Base-by-base conservation (phyloP, 2,797 vertebrate species). In the Lacerta viridis region DNA sequence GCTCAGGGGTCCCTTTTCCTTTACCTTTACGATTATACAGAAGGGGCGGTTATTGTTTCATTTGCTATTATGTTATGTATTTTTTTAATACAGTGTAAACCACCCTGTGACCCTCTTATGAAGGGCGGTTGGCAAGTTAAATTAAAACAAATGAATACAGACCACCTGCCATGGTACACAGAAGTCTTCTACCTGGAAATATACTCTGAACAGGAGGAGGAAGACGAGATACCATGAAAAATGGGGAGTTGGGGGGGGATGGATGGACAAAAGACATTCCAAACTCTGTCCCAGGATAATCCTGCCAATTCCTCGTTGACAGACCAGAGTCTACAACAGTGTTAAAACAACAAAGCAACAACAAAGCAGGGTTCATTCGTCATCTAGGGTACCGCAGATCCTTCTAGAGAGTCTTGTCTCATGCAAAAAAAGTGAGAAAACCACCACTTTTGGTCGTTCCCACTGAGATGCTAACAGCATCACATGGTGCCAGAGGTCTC, bases 351-450 rank as follows among this genome's bases (percentile, higher is more conserved):
- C 20, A 91, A 39, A 15, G 20, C 43, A 55, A 78, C 84, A 93
- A n/a, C 50, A 91, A 39, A 15, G 20, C 43, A 7, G 55, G 80
- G 29, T 88, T 84, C 91, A 46, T 59, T 87, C 90, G 82, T 83
- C 91, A 85, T 78, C 79, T 84, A 71, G 71, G 23, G 85, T 46
- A 91, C 89, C 90, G 90, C 86, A 88, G 92, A 93, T 86, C 50
- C 84, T 80, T 33, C 92, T 46, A 90, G n/a, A 36, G 91, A 85
- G 36, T 39, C 1, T 17, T 75, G 80, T 81, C 41, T 91, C 87
- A 66, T 80, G 64, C 13, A 41, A 69, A 83, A 91, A 55, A 83
- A 91, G 88, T 84, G 90, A 86, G 80, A 94, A 91, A 94, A 87
- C 78, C 74, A 46, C 11, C 86, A 94, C 83, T 87, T 75, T 90